Evolutionary conservation across 2,888 invertebrate species (phyloP), one percentile per base, ranked within the genome.

Genomic region (Elmis aenea): DNA sequence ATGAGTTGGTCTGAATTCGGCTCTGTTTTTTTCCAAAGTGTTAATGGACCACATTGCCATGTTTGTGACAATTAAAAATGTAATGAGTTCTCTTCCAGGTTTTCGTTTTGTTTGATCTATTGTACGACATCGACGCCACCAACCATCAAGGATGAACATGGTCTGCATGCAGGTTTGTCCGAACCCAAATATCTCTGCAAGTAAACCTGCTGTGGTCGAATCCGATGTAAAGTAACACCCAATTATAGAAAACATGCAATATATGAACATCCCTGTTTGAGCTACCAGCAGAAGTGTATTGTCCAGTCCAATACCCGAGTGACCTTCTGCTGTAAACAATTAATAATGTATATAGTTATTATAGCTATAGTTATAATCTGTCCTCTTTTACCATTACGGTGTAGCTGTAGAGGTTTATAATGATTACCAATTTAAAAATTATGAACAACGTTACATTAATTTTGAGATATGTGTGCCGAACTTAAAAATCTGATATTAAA

Each of bases 1-100:
- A 59, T 91, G 90, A 8, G 86, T 81, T 5, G 87, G 85, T 29
- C 89, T 75, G 45, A 88, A 88, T 44, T 86, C 84, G 0, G 90
- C 85, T 2, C 88, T 75, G 48, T 85, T 85, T 66, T 89, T 83
- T 58, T 90, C 87, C 31, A 91, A 70, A 0, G 88, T 85, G 59
- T 89, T 89, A 26, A 92, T 83, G 15, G 85, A 81, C 87, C 88
- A 88, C 72, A 89, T 81, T 10, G 90, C 88, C 67, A 90, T 80
- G 58, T 87, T 87, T 10, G 83, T 81, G 2, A 87, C 59, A 14
- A 87, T 71, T 6, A 92, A 70, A 64, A 91, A 92, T 0, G 91
- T 92, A 25, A 91, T 83, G 16, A 88, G 74, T 62, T 91, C 86
- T 21, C 91, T 74, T 1, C 90, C 90, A 0, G 91, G 90, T 57